Evolutionary conservation across 2,113 vertebrate genomes (phyloP), one percentile per base, ranked within the genome.

Genomic region (Eptesicus fuscus): DNA sequence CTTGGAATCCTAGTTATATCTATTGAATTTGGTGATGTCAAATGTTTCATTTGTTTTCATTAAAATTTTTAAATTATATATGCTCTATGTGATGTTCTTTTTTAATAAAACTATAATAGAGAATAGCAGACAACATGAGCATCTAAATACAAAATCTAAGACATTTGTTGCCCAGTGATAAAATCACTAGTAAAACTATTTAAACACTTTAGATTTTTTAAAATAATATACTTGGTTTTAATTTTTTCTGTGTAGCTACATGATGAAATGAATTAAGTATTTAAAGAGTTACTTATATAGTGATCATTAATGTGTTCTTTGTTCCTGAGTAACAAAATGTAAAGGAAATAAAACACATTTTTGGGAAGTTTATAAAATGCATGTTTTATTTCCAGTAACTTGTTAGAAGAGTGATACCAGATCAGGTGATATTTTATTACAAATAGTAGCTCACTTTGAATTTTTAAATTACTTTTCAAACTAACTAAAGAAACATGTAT

Each of bases 11-110:
- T 90, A 9, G 61, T 91, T 56, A 28, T 59, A 91, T n/a, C 70
- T 94, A 35, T 87, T 90, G 83, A 71, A 90, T 97, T 96, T 97
- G 47, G 77, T 96, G 53, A 93, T 93, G 28, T 85, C 59, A 88
- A 22, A 91, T 94, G 78, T 96, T n/a, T 23, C 16, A n/a, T 37
- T 61, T 93, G 40, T 89, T 94, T 97, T 91, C 71, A 82, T 96
- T 97, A 77, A 2, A 71, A 53, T 73, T 86, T 30, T 53, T 94
- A 93, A 30, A 96, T 94, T 97, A 96, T 97, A 98, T 86, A 96
- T 88, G 35, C 86, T 91, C n/a, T 40, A 94, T 47, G 69, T 96
- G 77, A 82, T 92, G 10, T 76, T 94, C 25, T 97, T 96, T 35
- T 88, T 93, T 74, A 91, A 89, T 93, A 86, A 85, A 53, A 61